Evolutionary conservation across 1,140 invertebrate genomes (phyloP).

Genomic region (Babylonia areolata): DNA sequence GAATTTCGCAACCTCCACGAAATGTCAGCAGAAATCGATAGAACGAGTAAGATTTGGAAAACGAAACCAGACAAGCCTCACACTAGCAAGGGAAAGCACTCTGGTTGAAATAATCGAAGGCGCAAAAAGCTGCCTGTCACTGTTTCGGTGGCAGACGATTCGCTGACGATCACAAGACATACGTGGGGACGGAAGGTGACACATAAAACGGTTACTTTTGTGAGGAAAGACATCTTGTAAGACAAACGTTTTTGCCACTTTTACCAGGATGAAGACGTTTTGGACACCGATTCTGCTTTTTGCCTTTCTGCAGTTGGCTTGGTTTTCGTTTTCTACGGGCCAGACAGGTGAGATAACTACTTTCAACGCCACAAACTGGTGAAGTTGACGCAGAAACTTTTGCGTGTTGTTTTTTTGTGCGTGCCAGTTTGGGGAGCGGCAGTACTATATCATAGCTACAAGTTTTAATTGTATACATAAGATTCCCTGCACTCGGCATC

Average conservation of each 20-base stretch:
- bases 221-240: not conserved
- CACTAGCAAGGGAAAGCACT: not conserved
- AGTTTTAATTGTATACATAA: too few species aligned
- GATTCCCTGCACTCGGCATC: too few species aligned
- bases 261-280: not conserved
- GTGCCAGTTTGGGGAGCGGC: too few species aligned
- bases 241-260: not conserved
- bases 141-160: not conserved
- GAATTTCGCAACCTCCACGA: too few species aligned
- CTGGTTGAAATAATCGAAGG: not conserved
- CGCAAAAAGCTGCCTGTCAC: not conserved
- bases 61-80: too few species aligned
- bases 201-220: not conserved
- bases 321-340: not conserved
- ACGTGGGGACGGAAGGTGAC: not conserved
- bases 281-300: slow-evolving; percentile 24
- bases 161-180: slow-evolving; percentile 5
- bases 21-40: too few species aligned
- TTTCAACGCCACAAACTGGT: not conserved
- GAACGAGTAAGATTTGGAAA: too few species aligned
- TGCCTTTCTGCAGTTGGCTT: not conserved
- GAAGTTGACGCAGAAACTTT: too few species aligned
- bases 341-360: not conserved
- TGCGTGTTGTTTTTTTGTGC: too few species aligned
- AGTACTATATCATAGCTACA: too few species aligned